Percentiles rank a stretch among this genome's conserved stretches.
Conservation (phyloP, 1,140 invertebrate species). For the Aleiodes sp. region DNA sequence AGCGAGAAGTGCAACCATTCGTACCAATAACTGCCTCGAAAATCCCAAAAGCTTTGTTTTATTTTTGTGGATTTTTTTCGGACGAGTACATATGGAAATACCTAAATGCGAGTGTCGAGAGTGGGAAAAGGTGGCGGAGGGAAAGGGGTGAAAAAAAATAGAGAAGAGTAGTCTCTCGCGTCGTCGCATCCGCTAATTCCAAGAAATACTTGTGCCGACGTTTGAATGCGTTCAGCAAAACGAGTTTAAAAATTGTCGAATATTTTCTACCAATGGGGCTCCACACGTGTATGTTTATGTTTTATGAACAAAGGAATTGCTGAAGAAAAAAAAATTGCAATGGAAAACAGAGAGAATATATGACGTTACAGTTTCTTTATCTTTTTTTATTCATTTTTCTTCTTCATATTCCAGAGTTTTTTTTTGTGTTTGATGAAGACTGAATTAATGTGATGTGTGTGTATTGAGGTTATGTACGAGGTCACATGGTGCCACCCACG, state of each 20-base stretch:
- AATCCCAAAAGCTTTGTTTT: slow-evolving; percentile 4
- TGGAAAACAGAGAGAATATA: neutral
- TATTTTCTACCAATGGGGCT: slow-evolving; percentile 48
- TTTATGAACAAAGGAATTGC: slow-evolving; percentile 32
- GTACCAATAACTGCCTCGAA: slow-evolving; percentile 23
- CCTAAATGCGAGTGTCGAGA: slow-evolving; percentile 34
- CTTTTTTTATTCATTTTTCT: slow-evolving; percentile 2
- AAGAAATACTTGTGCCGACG: slow-evolving; percentile 53
- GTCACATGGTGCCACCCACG: slow-evolving; percentile 2
- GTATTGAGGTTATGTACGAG: neutral
- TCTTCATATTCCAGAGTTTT: no score
- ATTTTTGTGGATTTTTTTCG: neutral
- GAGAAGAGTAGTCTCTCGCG: slow-evolving; percentile 20
- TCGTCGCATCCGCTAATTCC: slow-evolving; percentile 48
- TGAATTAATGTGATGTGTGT: neutral
- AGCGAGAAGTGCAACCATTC: neutral
- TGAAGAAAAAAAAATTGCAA: neutral
- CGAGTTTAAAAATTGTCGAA: slow-evolving; percentile 65
- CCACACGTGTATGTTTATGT: neutral
- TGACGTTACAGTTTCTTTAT: slow-evolving; percentile 17
- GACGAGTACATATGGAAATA: slow-evolving; percentile 38
- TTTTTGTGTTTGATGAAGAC: neutral
- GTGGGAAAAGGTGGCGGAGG: slow-evolving; percentile 25
- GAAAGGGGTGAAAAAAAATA: neutral
- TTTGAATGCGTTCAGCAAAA: slow-evolving; percentile 59